Evolutionary conservation across 2,797 vertebrate genomes (phyloP).

Genomic region (Microchirus variegatus): DNA sequence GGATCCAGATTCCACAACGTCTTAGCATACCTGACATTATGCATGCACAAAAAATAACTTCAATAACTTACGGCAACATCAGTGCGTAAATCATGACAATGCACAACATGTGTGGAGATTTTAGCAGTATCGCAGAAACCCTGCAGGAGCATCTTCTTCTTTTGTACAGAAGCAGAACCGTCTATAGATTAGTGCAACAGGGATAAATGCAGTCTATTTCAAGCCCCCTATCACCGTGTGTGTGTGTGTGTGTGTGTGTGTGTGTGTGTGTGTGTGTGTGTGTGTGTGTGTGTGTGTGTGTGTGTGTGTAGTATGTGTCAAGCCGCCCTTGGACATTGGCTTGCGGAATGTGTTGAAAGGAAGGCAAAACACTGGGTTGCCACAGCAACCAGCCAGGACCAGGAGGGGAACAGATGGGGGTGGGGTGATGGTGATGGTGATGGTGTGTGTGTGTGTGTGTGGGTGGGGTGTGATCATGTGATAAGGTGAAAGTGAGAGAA

Average conservation of each 20-base stretch:
- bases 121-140: not conserved
- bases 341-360: slow-evolving; percentile 78
- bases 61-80: not conserved
- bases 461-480: slow-evolving; percentile 28
- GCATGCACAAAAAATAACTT: not conserved
- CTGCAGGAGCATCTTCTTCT: slow-evolving; percentile 1
- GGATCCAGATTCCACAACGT: too few relatives aligned
- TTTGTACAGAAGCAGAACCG: not conserved
- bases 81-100: not conserved
- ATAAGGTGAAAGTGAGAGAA: slow-evolving; percentile 11
- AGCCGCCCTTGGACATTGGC: slow-evolving; percentile 72
- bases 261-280: slow-evolving; percentile 3
- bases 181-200: slow-evolving; percentile 40
- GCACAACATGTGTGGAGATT: not conserved
- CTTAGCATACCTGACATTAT: too few relatives aligned
- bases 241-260: too few relatives aligned
- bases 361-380: slow-evolving; percentile 77
- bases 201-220: slow-evolving; percentile 59
- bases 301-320: slow-evolving; percentile 51
- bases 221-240: slow-evolving; percentile 32
- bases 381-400: slow-evolving; percentile 74
- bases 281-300: slow-evolving; percentile 10
- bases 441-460: not conserved
- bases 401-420: slow-evolving; percentile 34
- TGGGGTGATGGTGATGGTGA: not conserved